A percentile compares a stretch with the other conserved stretches of the same genome.
These are phyloP conservation scores for Chaetodon trifascialis DNA, from an alignment of 2,113 vertebrate species.

Conservation along the genomic window DNA sequence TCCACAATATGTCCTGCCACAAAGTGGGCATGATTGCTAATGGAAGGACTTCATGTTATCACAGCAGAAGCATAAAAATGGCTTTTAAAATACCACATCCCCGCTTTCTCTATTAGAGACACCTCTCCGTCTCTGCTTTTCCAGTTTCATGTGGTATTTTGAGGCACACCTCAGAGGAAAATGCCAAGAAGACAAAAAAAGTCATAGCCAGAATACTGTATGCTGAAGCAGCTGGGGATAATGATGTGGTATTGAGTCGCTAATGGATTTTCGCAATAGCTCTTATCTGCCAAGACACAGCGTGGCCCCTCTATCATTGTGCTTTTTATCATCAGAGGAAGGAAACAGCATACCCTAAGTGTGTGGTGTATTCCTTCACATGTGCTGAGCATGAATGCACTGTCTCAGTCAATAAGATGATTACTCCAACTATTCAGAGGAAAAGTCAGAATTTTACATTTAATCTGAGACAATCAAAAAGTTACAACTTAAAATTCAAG, in stretches of 20 bases:
- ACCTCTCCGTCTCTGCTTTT: conserved; percentile 43
- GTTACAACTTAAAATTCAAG: not conserved
- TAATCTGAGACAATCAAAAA: conserved; percentile 3
- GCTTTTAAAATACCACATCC: conserved; percentile 65
- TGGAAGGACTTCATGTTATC: conserved; percentile 58
- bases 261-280: conserved; percentile 76
- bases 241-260: conserved; percentile 71
- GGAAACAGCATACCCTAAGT: conserved; percentile 24
- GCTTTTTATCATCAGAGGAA: conserved; percentile 52
- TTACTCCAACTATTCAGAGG: not conserved
- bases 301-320: conserved; percentile 62
- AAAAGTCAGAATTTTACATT: not conserved
- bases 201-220: conserved; percentile 64
- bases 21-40: conserved; percentile 60
- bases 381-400: conserved; percentile 18
- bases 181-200: conserved; percentile 69
- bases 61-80: conserved; percentile 47
- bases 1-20: conserved; percentile 46
- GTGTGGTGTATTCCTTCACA: conserved; percentile 30
- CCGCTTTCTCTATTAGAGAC: conserved; percentile 52
- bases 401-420: conserved; percentile 8
- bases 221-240: conserved; percentile 62
- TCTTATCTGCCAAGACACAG: conserved; percentile 61
- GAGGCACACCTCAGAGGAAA: conserved; percentile 61
- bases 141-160: conserved; percentile 62